phyloP scores from a whole-genome alignment of 2,888 invertebrate species.

The Rhimphoctona megacephalus region DNA sequence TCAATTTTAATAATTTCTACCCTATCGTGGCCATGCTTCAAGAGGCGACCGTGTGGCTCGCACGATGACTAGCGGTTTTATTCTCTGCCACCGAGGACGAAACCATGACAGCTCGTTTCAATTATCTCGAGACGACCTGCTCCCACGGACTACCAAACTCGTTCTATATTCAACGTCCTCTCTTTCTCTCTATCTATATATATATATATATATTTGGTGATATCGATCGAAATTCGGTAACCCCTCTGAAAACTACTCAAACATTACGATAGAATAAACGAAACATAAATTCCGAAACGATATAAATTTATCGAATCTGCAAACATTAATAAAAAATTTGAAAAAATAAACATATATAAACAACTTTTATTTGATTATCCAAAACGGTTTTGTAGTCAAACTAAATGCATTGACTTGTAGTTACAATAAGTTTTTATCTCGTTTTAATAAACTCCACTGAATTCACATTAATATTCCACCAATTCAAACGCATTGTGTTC shows the following conservation, averaged over 20 bases:
- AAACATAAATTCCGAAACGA: conserved; percentile 15
- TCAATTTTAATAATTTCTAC: conserved; percentile 80
- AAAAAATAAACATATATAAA: not conserved
- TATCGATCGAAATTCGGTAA: conserved; percentile 67
- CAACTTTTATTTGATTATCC: not conserved
- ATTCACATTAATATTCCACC: not conserved
- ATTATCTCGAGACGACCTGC: conserved; percentile 74
- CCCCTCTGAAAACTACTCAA: not conserved
- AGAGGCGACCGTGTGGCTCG: conserved; percentile 57
- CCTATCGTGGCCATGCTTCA: conserved; percentile 49
- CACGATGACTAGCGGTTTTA: conserved; percentile 78
- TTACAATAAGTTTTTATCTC: not conserved
- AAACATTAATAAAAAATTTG: not conserved
- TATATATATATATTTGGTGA: conserved; percentile 10
- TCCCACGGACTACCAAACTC: conserved; percentile 69
- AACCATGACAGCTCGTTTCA: conserved; percentile 73
- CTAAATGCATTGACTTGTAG: not conserved
- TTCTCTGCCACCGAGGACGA: conserved; percentile 66
- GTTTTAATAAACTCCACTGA: not conserved
- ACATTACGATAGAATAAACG: conserved; percentile 9
- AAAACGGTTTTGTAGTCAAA: not conserved
- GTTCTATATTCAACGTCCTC: conserved; percentile 49
- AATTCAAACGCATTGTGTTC: not conserved
- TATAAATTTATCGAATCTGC: conserved; percentile 25
- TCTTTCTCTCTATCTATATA: not conserved